Conservation (phyloP, 1,140 invertebrate genomes). For the Latrodectus geometricus region DNA sequence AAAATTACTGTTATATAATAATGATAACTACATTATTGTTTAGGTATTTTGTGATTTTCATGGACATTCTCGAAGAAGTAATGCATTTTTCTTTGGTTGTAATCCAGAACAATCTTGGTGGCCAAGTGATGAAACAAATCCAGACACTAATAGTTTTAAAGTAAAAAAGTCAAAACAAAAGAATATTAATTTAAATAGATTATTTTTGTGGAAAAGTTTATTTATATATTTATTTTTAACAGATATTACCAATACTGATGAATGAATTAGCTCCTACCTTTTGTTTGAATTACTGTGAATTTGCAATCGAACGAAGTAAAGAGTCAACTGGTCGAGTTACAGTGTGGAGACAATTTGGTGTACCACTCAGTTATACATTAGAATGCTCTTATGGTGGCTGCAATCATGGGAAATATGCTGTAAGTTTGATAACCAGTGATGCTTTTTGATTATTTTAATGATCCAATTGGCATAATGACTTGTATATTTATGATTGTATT, state of each 20-base stretch:
- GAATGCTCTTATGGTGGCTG: constrained; percentile 89
- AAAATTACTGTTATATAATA: no score
- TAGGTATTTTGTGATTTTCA: constrained; percentile 88
- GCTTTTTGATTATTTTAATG: no score
- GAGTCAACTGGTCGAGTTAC: constrained; percentile 87
- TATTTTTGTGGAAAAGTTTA: not conserved
- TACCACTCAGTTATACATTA: constrained; percentile 84
- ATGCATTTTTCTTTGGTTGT: constrained; percentile 91
- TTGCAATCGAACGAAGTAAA: constrained; percentile 80
- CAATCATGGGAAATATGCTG: constrained; percentile 78
- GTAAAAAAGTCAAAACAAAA: constrained; percentile 64
- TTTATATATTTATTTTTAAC: constrained; percentile 30
- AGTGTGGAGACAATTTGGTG: constrained; percentile 85
- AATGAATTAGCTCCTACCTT: constrained; percentile 79
- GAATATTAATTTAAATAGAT: not conserved
- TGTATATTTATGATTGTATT: no score
- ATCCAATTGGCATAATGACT: no score
- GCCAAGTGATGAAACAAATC: constrained; percentile 67
- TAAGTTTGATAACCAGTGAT: constrained; percentile 17
- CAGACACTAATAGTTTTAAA: constrained; percentile 69
- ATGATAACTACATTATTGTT: no score
- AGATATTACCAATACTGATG: constrained; percentile 76
- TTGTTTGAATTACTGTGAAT: constrained; percentile 80
- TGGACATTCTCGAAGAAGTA: constrained; percentile 88
- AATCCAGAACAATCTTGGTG: constrained; percentile 73